A percentile compares a stretch with the other conserved stretches of the same genome.
phyloP scores from a whole-genome alignment of 2,797 vertebrate genomes.

The Erpetoichthys calabaricus region DNA sequence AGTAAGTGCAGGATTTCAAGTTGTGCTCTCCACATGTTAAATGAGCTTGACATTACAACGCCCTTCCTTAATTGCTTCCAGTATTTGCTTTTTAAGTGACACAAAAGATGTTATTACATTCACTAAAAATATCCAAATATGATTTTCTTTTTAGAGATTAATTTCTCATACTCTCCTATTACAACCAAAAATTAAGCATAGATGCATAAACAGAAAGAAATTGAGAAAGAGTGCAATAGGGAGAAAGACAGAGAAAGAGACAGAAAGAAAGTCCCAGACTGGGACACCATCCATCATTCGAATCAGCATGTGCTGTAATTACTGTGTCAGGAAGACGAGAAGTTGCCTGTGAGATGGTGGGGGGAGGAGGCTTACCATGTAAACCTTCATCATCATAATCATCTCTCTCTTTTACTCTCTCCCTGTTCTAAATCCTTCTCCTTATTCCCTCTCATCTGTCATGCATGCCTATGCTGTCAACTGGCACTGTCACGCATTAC shows the following conservation, averaged over 20 bases:
- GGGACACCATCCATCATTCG: constrained; percentile 70
- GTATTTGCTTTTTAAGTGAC: too few species aligned
- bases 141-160: too few species aligned
- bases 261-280: constrained; percentile 46
- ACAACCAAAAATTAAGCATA: too few species aligned
- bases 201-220: constrained; percentile 2
- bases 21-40: too few species aligned
- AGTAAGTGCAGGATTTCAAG: too few species aligned
- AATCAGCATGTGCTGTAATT: constrained; percentile 74
- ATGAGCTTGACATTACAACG: too few species aligned
- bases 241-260: constrained; percentile 23
- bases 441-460: constrained; percentile 57
- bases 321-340: constrained; percentile 69
- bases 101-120: too few species aligned
- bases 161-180: too few species aligned
- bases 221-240: constrained; percentile 4
- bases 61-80: too few species aligned
- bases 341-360: constrained; percentile 48
- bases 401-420: constrained; percentile 19
- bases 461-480: constrained; percentile 57
- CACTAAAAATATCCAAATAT: too few species aligned
- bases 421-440: constrained; percentile 25
- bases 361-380: constrained; percentile 29
- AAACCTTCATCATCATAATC: constrained; percentile 47
- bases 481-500: constrained; percentile 51